A percentile compares a stretch with the other conserved stretches of the same genome.
Conservation (phyloP, 1,140 invertebrate species). For the Reticulitermes speratus region DNA sequence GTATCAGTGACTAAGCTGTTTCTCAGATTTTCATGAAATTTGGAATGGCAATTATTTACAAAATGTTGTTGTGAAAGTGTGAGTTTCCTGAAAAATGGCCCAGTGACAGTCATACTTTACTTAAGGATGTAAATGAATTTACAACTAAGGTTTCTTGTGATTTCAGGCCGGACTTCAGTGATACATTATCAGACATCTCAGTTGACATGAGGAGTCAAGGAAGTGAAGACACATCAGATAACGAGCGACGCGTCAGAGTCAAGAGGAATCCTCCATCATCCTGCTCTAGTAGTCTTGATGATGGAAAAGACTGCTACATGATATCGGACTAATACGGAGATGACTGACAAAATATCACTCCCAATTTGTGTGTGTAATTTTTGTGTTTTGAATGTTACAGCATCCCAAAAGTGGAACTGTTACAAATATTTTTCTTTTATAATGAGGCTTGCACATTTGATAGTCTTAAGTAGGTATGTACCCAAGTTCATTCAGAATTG, state of each 20-base stretch:
- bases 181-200: neutral
- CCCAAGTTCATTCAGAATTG: no score
- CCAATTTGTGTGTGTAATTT: neutral
- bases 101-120: no score
- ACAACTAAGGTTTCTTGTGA: neutral
- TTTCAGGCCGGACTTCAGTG: neutral
- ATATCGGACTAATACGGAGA: neutral
- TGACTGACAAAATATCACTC: neutral
- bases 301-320: neutral
- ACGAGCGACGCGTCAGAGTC: neutral
- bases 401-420: no score
- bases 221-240: conserved; percentile 19
- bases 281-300: neutral
- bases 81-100: no score
- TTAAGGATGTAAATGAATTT: no score
- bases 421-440: no score
- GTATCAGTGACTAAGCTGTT: no score
- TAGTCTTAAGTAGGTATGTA: no score
- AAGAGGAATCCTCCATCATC: neutral
- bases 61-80: no score
- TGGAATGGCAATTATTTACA: no score
- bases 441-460: no score
- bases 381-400: neutral
- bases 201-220: neutral
- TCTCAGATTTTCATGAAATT: no score